Evolutionary conservation across 2,113 vertebrate species (phyloP).

Genomic region (Dromiciops gliroides): DNA sequence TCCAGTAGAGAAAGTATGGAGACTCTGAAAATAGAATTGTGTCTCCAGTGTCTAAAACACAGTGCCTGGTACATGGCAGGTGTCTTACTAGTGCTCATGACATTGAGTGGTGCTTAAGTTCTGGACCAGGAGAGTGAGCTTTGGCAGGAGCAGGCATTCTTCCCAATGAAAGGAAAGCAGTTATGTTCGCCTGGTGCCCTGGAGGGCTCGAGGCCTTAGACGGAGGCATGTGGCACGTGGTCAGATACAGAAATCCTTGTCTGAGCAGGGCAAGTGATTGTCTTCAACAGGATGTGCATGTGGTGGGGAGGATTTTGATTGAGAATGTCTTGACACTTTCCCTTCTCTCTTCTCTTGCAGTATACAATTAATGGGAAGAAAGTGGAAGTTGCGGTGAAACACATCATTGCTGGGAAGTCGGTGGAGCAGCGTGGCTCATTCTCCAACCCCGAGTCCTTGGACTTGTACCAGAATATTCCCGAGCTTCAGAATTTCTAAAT

Average conservation of each 20-base stretch:
- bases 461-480: conserved; percentile 93
- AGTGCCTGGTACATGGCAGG: background rate
- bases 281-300: background rate
- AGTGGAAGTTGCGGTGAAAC: conserved; percentile 97
- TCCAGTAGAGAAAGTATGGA: background rate
- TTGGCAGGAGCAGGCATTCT: background rate
- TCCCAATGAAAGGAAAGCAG: background rate
- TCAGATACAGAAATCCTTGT: background rate
- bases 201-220: too few relatives aligned
- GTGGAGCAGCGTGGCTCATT: conserved; percentile 92
- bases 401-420: conserved; percentile 92
- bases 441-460: conserved; percentile 94
- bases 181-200: background rate
- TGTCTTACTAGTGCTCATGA: background rate
- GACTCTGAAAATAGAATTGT: background rate
- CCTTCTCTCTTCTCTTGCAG: conserved; percentile 78
- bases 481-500: conserved; percentile 94
- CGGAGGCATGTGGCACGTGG: too few relatives aligned
- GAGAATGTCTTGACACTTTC: background rate
- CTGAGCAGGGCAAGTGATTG: rapidly evolving
- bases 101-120: background rate
- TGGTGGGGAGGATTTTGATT: background rate
- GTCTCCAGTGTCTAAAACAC: background rate
- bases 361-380: conserved; percentile 98
- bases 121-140: background rate